Percentiles rank a stretch among this genome's conserved stretches.
These are phyloP conservation scores for Hyperoplus immaculatus DNA, from an alignment of 2,797 vertebrate species.

Conservation along the genomic window DNA sequence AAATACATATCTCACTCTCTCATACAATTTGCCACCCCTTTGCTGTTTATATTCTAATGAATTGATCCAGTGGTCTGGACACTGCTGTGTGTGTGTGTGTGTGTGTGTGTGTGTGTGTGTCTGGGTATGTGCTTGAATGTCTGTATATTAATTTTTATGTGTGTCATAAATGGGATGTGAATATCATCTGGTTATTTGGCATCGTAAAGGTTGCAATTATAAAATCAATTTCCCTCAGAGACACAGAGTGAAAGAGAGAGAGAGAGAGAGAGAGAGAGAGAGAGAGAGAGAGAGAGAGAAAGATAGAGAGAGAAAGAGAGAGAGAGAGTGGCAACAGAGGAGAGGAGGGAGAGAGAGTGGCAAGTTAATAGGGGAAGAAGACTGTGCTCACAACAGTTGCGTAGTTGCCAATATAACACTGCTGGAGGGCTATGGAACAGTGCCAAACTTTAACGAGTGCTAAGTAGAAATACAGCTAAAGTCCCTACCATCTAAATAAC, in stretches of 20 bases:
- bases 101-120: slow-evolving; percentile 7
- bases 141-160: not conserved
- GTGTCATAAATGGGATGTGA: slow-evolving; percentile 26
- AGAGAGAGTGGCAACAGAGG: not conserved
- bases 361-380: not conserved
- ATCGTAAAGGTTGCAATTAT: slow-evolving; percentile 43
- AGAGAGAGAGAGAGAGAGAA: not conserved
- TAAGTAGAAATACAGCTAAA: no score
- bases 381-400: no score
- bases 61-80: slow-evolving; percentile 32
- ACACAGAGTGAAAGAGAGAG: not conserved
- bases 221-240: slow-evolving; percentile 37
- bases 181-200: slow-evolving; percentile 21
- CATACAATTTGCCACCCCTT: not conserved
- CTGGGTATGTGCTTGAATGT: no score
- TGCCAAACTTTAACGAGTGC: no score
- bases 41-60: slow-evolving; percentile 38
- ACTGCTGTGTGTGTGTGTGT: not conserved
- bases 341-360: not conserved
- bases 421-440: no score
- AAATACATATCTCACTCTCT: not conserved
- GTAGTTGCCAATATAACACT: no score
- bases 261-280: not conserved
- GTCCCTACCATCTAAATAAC: no score
- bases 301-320: not conserved